These are phyloP conservation scores for Cynopterus brachyotis DNA, from an alignment of 2,113 vertebrate genomes.

Conservation along the genomic window DNA sequence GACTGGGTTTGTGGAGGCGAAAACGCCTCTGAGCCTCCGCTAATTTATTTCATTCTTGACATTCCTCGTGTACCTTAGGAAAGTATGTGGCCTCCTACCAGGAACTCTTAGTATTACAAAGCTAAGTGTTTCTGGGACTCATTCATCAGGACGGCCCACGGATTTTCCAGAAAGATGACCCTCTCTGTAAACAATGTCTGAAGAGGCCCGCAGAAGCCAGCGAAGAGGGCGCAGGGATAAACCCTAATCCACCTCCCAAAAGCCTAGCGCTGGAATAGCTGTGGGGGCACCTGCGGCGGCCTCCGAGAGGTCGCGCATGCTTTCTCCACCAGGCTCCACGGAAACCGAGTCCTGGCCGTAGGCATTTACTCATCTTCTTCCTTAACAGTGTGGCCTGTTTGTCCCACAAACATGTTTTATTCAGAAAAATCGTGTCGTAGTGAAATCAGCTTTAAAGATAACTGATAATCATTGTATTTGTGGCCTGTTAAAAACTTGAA, in stretches of 20 bases:
- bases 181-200: conserved; percentile 43
- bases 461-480: background rate
- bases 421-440: background rate
- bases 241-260: conserved; percentile 1
- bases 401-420: background rate
- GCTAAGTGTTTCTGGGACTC: conserved; percentile 46
- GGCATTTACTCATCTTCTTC: too few species aligned
- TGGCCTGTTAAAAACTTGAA: background rate
- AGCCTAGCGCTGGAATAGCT: background rate
- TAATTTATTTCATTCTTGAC: conserved; percentile 44
- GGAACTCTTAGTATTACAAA: conserved; percentile 28
- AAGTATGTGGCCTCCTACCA: background rate
- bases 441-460: background rate
- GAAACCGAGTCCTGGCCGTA: background rate
- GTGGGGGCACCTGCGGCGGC: background rate
- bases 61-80: conserved; percentile 22
- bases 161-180: conserved; percentile 61
- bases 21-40: background rate
- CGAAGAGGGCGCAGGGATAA: conserved; percentile 1
- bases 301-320: background rate
- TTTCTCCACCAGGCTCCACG: background rate
- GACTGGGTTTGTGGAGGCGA: background rate
- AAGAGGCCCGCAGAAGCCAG: conserved; percentile 5
- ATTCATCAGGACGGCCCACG: conserved; percentile 46
- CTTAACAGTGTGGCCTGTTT: background rate